Base-by-base conservation (phyloP, 2,888 invertebrate genomes). In the Eumerus sabulonum region DNA sequence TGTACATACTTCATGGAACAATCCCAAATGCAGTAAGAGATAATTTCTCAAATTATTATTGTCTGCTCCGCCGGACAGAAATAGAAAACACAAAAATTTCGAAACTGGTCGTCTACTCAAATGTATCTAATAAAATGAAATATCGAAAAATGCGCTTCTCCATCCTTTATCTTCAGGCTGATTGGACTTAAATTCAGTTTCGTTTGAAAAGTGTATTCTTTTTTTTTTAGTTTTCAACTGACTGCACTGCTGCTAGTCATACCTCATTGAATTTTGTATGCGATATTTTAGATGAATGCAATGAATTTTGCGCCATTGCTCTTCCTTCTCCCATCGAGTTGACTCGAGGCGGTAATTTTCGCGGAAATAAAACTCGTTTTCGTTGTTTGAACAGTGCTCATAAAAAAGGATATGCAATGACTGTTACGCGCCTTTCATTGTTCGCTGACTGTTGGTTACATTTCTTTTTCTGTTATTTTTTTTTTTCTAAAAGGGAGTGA, bases 221-320 rank as follows among this genome's bases (percentile, higher is more conserved):
- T 44, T 50, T 42, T 38, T 63, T 50, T 11, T n/a, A 7, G 2
- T 47, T 73, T 73, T 60, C 53, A 60, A 53, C 73, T 73, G 66
- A 66, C 67, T 73, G 57, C 38, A 12, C 64, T 47, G 59, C 54
- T 54, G 42, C 35, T 35, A 36, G 66, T 72, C 66, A 66, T 54
- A 60, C 60, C 73, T 59, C 66, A 66, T 73, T 73, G 53, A 60
- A 44, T 73, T 47, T 54, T 14, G 18, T 47, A 9, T 35, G 47
- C 45, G 35, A 54, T 51, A 38, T 12, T 53, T 47, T 7, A 27
- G 27, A 27, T 27, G 27, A 27, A 27, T 27, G 27, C 3, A 27
- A 27, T 27, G 40, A 45, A 47, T 51, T 45, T 14, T 45, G n/a
- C 17, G 47, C 13, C 27, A 17, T 42, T 40, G 45, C 45, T 17